Conservation (phyloP, 2,888 invertebrate genomes). For the Odontocolon sp. region DNA sequence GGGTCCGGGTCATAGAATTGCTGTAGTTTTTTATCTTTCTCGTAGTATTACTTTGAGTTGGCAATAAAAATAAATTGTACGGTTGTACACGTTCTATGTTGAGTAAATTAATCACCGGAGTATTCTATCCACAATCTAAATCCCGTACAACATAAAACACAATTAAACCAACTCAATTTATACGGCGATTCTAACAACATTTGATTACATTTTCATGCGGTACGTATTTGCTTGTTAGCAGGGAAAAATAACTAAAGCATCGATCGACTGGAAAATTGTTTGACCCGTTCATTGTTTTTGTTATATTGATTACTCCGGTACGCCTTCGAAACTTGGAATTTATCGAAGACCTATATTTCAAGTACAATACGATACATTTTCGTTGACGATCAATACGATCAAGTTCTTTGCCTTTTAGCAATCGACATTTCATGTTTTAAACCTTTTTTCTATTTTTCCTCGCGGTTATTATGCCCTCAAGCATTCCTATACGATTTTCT, state of each 20-base stretch:
- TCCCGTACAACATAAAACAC: no score
- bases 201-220: not conserved
- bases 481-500: conserved; percentile 5
- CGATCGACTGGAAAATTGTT: not conserved
- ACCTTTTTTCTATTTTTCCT: not conserved
- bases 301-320: not conserved
- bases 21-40: no score
- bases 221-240: not conserved
- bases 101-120: no score
- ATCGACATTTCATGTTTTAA: not conserved
- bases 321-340: conserved; percentile 7
- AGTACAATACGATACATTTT: not conserved
- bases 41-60: no score
- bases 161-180: not conserved
- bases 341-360: conserved; percentile 8
- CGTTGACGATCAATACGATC: not conserved
- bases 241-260: not conserved
- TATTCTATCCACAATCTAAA: no score
- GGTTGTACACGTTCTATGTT: no score
- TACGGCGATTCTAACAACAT: not conserved
- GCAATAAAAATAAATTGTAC: no score
- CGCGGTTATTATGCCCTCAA: conserved; percentile 2
- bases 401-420: not conserved
- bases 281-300: not conserved
- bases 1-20: no score